Base-by-base conservation (phyloP, 2,888 invertebrate genomes). In the Teleiodes luculella region DNA sequence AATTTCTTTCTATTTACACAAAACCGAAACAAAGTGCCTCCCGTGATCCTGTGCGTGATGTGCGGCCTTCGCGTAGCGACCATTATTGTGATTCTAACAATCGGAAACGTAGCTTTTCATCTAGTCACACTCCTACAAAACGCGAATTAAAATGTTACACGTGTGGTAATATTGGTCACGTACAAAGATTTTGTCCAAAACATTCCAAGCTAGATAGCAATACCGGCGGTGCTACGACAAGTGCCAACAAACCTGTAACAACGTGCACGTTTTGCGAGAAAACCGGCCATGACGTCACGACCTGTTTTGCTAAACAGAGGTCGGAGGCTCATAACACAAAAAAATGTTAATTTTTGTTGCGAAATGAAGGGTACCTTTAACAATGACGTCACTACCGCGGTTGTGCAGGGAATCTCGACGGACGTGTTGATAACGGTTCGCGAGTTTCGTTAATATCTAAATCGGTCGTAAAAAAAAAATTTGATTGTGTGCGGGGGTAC, bases 381-480 rank as follows among this genome's bases (percentile, higher is more conserved):
- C 20, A 58, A 4, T 52, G 58, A 48, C 30, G 28, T 60, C 0
- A 57, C 45, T 11, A 41, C 56, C 0, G 57, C 60, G 0, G 57
- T 60, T 1, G 36, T 61, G n/a, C 43, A 58, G 14, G 53, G 55
- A 3, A 24, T 57, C 11, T 46, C 53, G 10, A 45, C 41, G 0
- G 52, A 57, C 31, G 39, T 57, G 1, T 24, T 59, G 2, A 57
- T 59, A 10, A 53, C 13, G 58, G 56, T 2, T 45, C 56, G 1
- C 24, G 8, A 6, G 16, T 43, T 10, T 58, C 58, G 0, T 31
- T 58, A 1, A 54, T 58, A 10, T 56, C 55, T 5, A 11, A 3
- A 2, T 30, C 39, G 11, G 33, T 62, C 1, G n/a, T 60, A n/a
- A n/a, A n/a, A 0, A 64, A 62, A 36, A 56, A 64, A 52, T 57